Conservation (phyloP, 2,797 vertebrate species). For the Lutra lutra region DNA sequence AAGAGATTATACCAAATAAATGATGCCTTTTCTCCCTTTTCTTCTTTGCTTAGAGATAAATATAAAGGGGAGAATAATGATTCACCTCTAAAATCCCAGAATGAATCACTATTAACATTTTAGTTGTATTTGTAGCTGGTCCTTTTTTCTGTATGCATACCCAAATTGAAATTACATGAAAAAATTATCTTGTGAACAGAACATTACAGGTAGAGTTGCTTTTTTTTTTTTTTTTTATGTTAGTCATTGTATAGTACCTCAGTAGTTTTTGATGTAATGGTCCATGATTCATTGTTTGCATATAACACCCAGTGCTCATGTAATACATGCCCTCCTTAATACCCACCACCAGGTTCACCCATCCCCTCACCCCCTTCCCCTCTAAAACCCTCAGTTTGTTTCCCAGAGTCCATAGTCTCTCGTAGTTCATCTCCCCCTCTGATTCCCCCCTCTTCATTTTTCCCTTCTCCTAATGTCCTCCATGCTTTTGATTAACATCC, state of each 20-base stretch:
- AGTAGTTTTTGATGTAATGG: no score
- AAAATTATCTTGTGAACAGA: not conserved
- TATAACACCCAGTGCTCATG: no score
- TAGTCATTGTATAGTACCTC: no score
- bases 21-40: not conserved
- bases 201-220: not conserved
- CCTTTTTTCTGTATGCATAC: not conserved
- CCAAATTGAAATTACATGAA: slow-evolving; percentile 9
- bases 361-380: no score
- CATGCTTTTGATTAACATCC: not conserved
- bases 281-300: no score
- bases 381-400: no score
- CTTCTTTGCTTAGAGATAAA: slow-evolving; percentile 1
- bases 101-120: slow-evolving; percentile 22
- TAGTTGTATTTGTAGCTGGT: not conserved
- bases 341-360: no score
- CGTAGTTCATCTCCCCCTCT: no score
- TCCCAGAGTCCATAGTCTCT: no score
- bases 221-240: not conserved
- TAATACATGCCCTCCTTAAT: no score
- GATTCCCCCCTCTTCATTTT: no score
- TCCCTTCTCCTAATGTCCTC: no score
- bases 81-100: slow-evolving; percentile 4
- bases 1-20: not conserved
- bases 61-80: not conserved